Percentiles rank a stretch among this genome's conserved stretches.
Conservation (phyloP, 1,140 invertebrate species). For the Delia radicum region DNA sequence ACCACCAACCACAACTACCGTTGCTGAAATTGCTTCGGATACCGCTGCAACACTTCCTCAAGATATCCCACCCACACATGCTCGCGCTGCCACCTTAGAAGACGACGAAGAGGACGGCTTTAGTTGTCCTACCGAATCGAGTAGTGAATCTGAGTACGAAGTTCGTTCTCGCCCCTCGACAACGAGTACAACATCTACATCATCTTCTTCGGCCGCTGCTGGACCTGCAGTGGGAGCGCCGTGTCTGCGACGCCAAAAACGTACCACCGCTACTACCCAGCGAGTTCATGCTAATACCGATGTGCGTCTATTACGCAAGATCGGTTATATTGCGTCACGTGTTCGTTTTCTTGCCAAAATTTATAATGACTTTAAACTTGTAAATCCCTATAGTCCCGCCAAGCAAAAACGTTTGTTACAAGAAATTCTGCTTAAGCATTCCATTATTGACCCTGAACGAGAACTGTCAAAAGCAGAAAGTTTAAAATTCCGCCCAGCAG, state of each 20-base stretch:
- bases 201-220: constrained; percentile 8
- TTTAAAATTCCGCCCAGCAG: neutral
- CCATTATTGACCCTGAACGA: constrained; percentile 47
- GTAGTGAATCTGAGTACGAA: constrained; percentile 20
- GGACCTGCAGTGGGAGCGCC: neutral
- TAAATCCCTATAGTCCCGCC: constrained; percentile 49
- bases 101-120: constrained; percentile 19
- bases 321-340: constrained; percentile 51
- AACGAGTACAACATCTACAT: constrained; percentile 29
- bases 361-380: constrained; percentile 46
- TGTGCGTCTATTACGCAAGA: constrained; percentile 47
- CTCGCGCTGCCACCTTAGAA: neutral
- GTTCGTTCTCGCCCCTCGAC: neutral
- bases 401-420: constrained; percentile 48
- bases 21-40: constrained; percentile 33
- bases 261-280: constrained; percentile 21
- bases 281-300: constrained; percentile 38
- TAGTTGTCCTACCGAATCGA: constrained; percentile 23
- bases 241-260: neutral
- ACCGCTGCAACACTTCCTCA: neutral
- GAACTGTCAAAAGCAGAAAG: constrained; percentile 17
- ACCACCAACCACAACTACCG: constrained; percentile 35
- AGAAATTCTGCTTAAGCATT: constrained; percentile 47
- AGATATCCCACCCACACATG: constrained; percentile 20
- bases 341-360: constrained; percentile 47